Base-by-base conservation (phyloP, 2,797 vertebrate genomes). In the Chelidonichthys spinosus region DNA sequence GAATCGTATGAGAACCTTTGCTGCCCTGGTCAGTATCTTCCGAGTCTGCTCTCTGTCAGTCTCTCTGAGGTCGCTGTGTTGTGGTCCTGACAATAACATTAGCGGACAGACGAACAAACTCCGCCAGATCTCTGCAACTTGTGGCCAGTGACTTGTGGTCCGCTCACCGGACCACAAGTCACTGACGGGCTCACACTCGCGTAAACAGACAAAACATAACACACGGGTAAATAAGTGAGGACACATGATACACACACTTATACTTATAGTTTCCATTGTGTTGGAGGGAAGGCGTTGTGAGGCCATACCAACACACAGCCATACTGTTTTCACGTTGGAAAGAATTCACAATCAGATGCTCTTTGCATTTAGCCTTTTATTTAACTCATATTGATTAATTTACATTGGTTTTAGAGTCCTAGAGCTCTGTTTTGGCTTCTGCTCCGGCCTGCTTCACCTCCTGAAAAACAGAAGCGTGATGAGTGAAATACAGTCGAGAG, bases 381-480 rank as follows among this genome's bases (percentile, higher is more conserved):
- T 91, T 17, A 56, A 62, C 47, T 58, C 39, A 61, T 11, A 61
- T 69, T 11, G 15, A 68, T 39, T 50, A 1, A 54, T 83, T 81
- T 61, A 62, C 59, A 69, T 60, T 43, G 7, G 17, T 55, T 71
- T 37, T 17, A 0, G 4, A 40, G 52, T 74, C 46, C 85, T 89
- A 95, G 18, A 95, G 92, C 81, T 95, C 95, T 7, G 90, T 93
- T 87, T 94, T 95, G 65, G 76, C 49, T 67, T 92, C 78, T 4
- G 81, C 67, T 76, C 63, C 90, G 0, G 90, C 78, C 69, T 94
- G 84, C 32, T 88, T 86, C 82, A 87, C 89, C 7, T 92, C 89
- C 94, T 95, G 81, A 70, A 85, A 90, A 72, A 72, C 0, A 17
- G 58, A 72, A 25, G 2, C 18, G 36, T 3, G 53, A 47, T 14